Conservation (phyloP, 2,888 invertebrate species). For the Alloscopus bannaensis region DNA sequence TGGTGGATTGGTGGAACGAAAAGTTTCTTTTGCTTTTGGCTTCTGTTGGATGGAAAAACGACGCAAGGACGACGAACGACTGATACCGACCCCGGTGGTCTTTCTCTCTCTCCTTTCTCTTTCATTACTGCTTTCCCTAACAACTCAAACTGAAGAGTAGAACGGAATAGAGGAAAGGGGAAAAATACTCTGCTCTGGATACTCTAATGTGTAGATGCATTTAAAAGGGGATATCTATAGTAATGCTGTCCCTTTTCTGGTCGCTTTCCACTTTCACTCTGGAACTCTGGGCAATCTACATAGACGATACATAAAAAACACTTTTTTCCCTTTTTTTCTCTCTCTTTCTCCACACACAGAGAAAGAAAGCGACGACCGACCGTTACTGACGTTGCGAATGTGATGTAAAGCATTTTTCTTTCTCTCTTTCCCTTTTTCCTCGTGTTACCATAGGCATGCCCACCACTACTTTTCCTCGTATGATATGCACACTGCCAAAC, state of each 20-base stretch:
- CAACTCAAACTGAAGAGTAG: neutral
- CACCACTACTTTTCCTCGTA: neutral
- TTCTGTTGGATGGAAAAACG: conserved; percentile 57
- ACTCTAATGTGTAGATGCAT: too few species aligned
- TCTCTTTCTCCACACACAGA: neutral
- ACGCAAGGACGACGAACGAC: conserved; percentile 65
- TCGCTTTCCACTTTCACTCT: conserved; percentile 8
- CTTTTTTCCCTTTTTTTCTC: neutral
- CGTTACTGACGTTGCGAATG: conserved; percentile 23
- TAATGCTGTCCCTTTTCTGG: neutral
- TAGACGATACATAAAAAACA: neutral
- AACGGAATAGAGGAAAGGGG: neutral
- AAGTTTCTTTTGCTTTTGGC: conserved; percentile 23
- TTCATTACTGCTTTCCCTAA: neutral
- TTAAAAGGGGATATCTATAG: too few species aligned
- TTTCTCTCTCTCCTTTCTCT: conserved; percentile 34
- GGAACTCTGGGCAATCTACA: too few species aligned
- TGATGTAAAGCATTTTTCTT: conserved; percentile 2
- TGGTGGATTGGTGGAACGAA: conserved; percentile 36
- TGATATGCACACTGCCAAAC: conserved; percentile 35
- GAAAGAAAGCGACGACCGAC: conserved; percentile 11
- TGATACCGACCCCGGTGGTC: conserved; percentile 65
- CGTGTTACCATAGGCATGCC: neutral
- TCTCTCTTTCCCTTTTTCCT: conserved; percentile 1
- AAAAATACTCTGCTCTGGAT: too few species aligned